Conservation (phyloP, 2,888 invertebrate genomes). For the Empis stercorea region DNA sequence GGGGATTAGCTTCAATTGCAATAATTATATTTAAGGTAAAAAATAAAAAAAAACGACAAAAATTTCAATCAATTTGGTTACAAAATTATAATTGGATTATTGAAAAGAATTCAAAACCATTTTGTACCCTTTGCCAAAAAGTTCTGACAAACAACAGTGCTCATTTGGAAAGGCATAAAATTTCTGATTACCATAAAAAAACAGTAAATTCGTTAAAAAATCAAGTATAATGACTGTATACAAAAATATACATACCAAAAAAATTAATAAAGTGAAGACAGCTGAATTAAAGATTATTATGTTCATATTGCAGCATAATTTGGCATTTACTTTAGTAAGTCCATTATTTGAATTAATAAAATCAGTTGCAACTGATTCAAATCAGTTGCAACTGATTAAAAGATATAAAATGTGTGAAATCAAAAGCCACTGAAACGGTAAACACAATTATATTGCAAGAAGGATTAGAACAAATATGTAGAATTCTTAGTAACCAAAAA, state of each 20-base stretch:
- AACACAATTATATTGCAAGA: background rate
- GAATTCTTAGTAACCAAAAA: background rate
- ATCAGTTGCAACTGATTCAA: background rate
- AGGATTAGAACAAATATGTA: background rate
- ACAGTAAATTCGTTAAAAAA: background rate
- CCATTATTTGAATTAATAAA: background rate
- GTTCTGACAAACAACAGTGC: background rate
- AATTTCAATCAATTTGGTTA: background rate
- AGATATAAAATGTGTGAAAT: slow-evolving; percentile 1
- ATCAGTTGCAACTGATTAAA: no score
- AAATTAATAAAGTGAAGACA: background rate
- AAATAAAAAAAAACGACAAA: background rate
- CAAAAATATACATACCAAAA: no score
- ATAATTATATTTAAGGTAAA: no score
- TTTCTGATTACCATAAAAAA: background rate
- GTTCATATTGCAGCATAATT: background rate
- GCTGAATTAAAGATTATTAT: background rate
- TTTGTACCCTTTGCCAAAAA: background rate
- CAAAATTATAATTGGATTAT: background rate
- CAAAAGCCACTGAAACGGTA: slow-evolving; percentile 6
- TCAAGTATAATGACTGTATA: no score
- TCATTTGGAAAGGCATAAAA: background rate
- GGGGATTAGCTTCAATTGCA: no score
- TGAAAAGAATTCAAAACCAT: background rate
- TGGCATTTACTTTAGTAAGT: background rate